Evolutionary conservation across 2,113 vertebrate species (phyloP).

Genomic region (Trichomycterus rosablanca): DNA sequence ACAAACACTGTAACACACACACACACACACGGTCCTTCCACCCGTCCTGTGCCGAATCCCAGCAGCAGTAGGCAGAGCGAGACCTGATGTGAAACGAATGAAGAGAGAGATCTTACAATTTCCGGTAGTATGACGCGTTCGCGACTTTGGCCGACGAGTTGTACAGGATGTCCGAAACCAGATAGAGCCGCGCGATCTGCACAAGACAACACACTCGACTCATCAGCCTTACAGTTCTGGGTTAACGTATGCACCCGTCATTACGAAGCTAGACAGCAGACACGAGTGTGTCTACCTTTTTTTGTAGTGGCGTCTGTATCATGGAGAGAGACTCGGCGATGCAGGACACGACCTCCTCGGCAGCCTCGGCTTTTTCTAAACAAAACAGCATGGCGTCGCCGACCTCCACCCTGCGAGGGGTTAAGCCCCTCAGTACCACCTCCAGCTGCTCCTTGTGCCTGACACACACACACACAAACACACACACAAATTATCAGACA

Average conservation of each 20-base stretch:
- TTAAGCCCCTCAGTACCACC: slow-evolving; percentile 60
- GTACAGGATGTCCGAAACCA: slow-evolving; percentile 73
- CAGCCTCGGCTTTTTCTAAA: slow-evolving; percentile 69
- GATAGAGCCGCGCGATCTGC: slow-evolving; percentile 71
- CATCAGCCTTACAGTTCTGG: background rate
- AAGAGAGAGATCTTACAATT: slow-evolving; percentile 65
- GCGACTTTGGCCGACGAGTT: slow-evolving; percentile 76
- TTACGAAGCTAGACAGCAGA: too few species aligned
- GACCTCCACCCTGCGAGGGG: slow-evolving; percentile 59
- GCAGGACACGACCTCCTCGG: slow-evolving; percentile 72
- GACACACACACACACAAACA: slow-evolving; percentile 18
- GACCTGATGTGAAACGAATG: too few species aligned
- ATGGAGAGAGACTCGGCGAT: slow-evolving; percentile 65
- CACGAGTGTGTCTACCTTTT: slow-evolving; percentile 54
- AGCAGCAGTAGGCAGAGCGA: background rate
- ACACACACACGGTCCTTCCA: too few species aligned
- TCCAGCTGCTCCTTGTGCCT: slow-evolving; percentile 70
- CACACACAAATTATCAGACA: background rate
- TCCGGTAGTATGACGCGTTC: slow-evolving; percentile 74
- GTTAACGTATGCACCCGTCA: too few species aligned
- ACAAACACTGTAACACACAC: slow-evolving; percentile 4
- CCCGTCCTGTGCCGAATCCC: too few species aligned
- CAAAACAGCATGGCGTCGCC: slow-evolving; percentile 72
- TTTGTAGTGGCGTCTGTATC: slow-evolving; percentile 69
- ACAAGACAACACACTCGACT: slow-evolving; percentile 8